A percentile compares a stretch with the other conserved stretches of the same genome.
Evolutionary conservation across 1,140 invertebrate genomes (phyloP).

Genomic region (Halictus rubicundus): DNA sequence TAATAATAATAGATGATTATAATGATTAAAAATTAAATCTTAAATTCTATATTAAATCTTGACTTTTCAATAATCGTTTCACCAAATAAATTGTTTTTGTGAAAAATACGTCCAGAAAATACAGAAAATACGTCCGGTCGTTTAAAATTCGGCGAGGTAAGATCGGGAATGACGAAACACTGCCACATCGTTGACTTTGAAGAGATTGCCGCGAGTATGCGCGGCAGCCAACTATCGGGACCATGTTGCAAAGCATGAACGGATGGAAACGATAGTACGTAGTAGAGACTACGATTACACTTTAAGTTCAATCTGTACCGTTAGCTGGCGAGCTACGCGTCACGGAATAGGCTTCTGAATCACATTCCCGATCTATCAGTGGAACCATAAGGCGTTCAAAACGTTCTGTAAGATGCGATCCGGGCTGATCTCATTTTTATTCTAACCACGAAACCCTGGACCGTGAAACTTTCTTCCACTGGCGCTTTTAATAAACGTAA

Average conservation of each 20-base stretch:
- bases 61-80: too few species aligned
- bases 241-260: not conserved
- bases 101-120: too few species aligned
- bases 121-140: too few species aligned
- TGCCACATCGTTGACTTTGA: too few species aligned
- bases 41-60: too few species aligned
- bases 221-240: not conserved
- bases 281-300: not conserved
- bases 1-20: too few species aligned
- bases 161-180: too few species aligned
- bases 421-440: slow-evolving; percentile 52
- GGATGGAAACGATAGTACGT: not conserved
- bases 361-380: slow-evolving; percentile 23
- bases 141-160: too few species aligned
- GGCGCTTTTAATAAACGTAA: slow-evolving; percentile 70
- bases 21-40: too few species aligned
- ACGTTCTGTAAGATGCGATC: slow-evolving; percentile 32
- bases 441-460: slow-evolving; percentile 27
- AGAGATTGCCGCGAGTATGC: too few species aligned
- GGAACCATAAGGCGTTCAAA: slow-evolving; percentile 8
- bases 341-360: not conserved
- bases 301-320: not conserved
- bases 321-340: not conserved
- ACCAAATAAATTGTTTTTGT: too few species aligned
- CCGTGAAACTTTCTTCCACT: slow-evolving; percentile 33